Conservation (phyloP, 2,888 invertebrate genomes). For the Fabriciana adippe region DNA sequence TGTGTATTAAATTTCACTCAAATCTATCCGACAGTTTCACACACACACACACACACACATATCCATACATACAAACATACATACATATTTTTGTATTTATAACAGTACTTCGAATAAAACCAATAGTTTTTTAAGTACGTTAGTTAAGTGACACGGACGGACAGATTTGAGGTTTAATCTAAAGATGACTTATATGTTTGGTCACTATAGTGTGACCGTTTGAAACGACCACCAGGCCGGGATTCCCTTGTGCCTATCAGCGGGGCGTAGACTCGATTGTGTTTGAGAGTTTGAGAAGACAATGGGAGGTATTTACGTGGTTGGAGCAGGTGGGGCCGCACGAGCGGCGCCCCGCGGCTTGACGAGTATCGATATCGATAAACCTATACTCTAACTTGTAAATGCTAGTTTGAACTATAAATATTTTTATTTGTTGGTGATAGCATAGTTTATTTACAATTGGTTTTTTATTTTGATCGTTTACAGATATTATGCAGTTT, state of each 20-base stretch:
- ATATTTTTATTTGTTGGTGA: neutral
- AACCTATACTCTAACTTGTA: neutral
- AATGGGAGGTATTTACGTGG: constrained; percentile 45
- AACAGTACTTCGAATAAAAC: too few species aligned
- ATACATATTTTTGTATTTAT: too few species aligned
- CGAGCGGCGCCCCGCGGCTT: constrained; percentile 52
- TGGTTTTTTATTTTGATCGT: too few species aligned
- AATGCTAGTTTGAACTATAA: neutral
- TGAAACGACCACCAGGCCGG: constrained; percentile 44
- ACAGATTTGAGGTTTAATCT: too few species aligned
- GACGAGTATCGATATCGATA: constrained; percentile 52
- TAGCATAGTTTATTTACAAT: neutral
- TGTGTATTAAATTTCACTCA: too few species aligned
- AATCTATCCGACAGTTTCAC: too few species aligned
- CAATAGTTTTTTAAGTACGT: too few species aligned
- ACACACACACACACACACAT: too few species aligned
- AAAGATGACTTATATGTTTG: constrained; percentile 10
- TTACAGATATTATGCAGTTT: too few species aligned
- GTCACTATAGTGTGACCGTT: constrained; percentile 33
- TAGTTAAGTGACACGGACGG: too few species aligned
- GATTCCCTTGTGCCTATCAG: constrained; percentile 42
- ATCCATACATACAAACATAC: too few species aligned
- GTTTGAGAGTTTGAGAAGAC: constrained; percentile 45
- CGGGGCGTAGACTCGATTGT: constrained; percentile 41
- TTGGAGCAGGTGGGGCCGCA: constrained; percentile 45